Percentiles rank a stretch among this genome's conserved stretches.
Conservation (phyloP, 2,888 invertebrate species). For the Oxytorus armatus region DNA sequence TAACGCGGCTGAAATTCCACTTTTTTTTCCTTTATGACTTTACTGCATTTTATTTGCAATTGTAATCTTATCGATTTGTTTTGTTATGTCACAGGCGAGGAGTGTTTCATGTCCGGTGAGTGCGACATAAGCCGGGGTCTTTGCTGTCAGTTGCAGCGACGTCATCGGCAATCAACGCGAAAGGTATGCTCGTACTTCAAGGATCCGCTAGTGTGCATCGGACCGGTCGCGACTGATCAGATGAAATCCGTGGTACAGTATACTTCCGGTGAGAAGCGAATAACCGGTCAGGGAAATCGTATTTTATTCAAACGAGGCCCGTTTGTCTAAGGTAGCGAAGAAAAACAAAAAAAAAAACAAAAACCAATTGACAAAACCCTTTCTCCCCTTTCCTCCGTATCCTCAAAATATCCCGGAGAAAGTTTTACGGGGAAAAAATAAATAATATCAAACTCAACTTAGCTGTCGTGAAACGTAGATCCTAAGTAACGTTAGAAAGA, state of each 20-base stretch:
- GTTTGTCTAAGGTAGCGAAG: constrained; percentile 75
- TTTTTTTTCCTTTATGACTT: too few species aligned
- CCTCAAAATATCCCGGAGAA: constrained; percentile 5
- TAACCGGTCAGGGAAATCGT: constrained; percentile 86
- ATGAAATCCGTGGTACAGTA: constrained; percentile 90
- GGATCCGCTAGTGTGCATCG: constrained; percentile 94
- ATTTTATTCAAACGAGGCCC: constrained; percentile 80
- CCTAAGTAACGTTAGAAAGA: constrained; percentile 39
- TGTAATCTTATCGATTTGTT: neutral
- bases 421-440: constrained; percentile 16
- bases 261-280: constrained; percentile 92
- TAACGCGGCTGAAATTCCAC: too few species aligned
- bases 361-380: neutral
- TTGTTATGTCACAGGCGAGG: constrained; percentile 87
- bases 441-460: constrained; percentile 62
- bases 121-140: constrained; percentile 94
- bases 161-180: constrained; percentile 93
- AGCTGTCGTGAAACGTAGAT: constrained; percentile 58
- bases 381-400: neutral
- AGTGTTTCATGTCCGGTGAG: constrained; percentile 92
- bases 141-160: constrained; percentile 94
- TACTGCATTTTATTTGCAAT: neutral
- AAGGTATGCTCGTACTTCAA: constrained; percentile 97
- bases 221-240: constrained; percentile 92
- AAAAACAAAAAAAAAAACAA: constrained; percentile 17